phyloP scores from a whole-genome alignment of 2,888 invertebrate genomes.

The Brenthis daphne region DNA sequence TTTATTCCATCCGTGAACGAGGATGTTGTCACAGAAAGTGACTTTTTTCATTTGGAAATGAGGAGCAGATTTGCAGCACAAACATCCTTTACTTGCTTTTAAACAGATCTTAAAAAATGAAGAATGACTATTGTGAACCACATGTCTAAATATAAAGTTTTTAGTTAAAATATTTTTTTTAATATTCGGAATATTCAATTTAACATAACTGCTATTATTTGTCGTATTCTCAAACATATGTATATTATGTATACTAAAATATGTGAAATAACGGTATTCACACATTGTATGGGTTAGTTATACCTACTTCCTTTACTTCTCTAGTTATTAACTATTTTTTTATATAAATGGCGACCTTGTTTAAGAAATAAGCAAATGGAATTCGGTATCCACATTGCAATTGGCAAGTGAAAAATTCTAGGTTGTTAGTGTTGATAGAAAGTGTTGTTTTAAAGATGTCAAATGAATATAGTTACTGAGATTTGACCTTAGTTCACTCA shows the following conservation, averaged over 20 bases:
- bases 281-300: too few relatives aligned
- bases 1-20: constrained; percentile 24
- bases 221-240: too few relatives aligned
- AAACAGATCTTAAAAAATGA: too few relatives aligned
- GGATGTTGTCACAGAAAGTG: constrained; percentile 23
- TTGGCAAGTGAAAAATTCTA: constrained; percentile 40
- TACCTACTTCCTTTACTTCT: too few relatives aligned
- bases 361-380: constrained; percentile 25
- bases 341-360: constrained; percentile 23
- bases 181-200: too few relatives aligned
- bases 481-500: constrained; percentile 30
- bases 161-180: too few relatives aligned
- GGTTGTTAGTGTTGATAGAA: constrained; percentile 30
- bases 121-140: too few relatives aligned
- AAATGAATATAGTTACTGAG: constrained; percentile 26
- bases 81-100: constrained; percentile 4
- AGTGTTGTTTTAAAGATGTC: constrained; percentile 29
- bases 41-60: constrained; percentile 28
- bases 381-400: constrained; percentile 44
- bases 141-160: too few relatives aligned
- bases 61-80: constrained; percentile 16
- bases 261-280: too few relatives aligned
- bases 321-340: neutral
- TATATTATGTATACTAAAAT: too few relatives aligned
- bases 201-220: too few relatives aligned